Evolutionary conservation across 1,140 invertebrate genomes (phyloP), one percentile per base, ranked within the genome.

Genomic region (Drosophila ogumai): DNA sequence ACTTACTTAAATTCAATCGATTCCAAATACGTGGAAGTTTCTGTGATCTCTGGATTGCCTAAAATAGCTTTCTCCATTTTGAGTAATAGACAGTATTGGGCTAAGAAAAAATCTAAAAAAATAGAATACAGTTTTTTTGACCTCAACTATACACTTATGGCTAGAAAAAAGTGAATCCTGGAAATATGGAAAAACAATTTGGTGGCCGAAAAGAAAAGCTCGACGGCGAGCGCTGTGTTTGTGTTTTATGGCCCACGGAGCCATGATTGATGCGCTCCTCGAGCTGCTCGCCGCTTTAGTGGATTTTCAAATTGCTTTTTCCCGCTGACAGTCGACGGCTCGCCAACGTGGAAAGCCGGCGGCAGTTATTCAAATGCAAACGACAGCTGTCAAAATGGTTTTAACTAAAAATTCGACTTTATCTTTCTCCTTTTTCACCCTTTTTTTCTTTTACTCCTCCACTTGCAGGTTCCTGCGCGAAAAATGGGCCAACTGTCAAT

Each of bases 301-400:
- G 84, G 84, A 87, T 87, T 88, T 80, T 60, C 64, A 88, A 87
- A 87, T 88, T 88, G 84, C 84, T 87, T 87, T 87, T 87, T 88
- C 84, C 76, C 80, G 80, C 76, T 88, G 82, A 77, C 82, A 87
- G 82, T 65, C 75, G 79, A 80, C 67, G 76, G 81, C 43, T 55
- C 15, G 22, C 17, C 28, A 59, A 41, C 34, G 60, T 47, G 67
- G 43, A 67, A 60, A 54, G 84, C 68, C 61, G 65, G 76, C 68
- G 73, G 65, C 84, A 88, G 84, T 88, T 88, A 88, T 88, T 88
- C 85, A 88, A 90, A 88, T 88, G 85, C 85, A 90, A 90, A 85
- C 85, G 85, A 88, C 85, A 88, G 81, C 85, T 88, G 85, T 90
- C 85, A 81, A 88, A 88, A 88, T 71, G 85, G 85, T 69, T 85